These are phyloP conservation scores for Umimayanthus chanpuru DNA, from an alignment of 92 coral and sea anemone species.

Conservation along the genomic window DNA sequence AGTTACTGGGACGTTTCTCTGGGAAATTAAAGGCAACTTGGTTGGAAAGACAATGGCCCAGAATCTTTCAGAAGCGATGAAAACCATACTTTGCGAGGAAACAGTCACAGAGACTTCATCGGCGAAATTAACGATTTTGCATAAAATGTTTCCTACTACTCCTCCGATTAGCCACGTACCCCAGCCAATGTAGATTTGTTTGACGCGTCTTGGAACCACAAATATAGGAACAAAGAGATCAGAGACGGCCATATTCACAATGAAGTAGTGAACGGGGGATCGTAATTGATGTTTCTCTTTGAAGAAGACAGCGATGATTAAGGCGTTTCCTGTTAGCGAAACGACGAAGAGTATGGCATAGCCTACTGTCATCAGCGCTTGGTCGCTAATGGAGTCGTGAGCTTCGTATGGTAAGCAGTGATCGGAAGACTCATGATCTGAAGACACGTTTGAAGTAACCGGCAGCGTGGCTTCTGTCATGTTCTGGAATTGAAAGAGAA, in stretches of 20 bases:
- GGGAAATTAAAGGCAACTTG: not conserved
- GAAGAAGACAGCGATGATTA: slow-evolving; percentile 4
- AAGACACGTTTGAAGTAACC: not conserved
- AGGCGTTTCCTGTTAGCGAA: not conserved
- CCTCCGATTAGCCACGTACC: slow-evolving; percentile 12
- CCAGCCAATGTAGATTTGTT: slow-evolving; percentile 11
- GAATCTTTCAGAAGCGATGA: slow-evolving; percentile 21
- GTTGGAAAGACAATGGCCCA: slow-evolving; percentile 29
- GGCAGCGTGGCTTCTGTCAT: too few relatives aligned
- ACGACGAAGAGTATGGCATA: slow-evolving; percentile 12
- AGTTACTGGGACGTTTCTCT: not conserved
- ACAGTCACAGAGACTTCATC: slow-evolving; percentile 18
- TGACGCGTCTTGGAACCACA: slow-evolving; percentile 18
- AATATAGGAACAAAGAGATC: slow-evolving; percentile 14
- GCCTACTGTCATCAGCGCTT: not conserved
- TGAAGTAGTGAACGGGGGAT: slow-evolving; percentile 4
- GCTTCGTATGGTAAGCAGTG: slow-evolving; percentile 2
- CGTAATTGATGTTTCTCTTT: not conserved
- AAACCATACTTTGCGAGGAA: slow-evolving; percentile 21
- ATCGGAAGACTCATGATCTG: not conserved
- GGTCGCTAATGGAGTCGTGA: not conserved
- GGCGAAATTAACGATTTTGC: slow-evolving; percentile 16
- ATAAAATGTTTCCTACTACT: slow-evolving; percentile 5
- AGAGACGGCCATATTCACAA: slow-evolving; percentile 1
- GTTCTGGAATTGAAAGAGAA: too few relatives aligned